phyloP scores from a whole-genome alignment of 2,113 vertebrate species.

The Ptilonorhynchus violaceus region DNA sequence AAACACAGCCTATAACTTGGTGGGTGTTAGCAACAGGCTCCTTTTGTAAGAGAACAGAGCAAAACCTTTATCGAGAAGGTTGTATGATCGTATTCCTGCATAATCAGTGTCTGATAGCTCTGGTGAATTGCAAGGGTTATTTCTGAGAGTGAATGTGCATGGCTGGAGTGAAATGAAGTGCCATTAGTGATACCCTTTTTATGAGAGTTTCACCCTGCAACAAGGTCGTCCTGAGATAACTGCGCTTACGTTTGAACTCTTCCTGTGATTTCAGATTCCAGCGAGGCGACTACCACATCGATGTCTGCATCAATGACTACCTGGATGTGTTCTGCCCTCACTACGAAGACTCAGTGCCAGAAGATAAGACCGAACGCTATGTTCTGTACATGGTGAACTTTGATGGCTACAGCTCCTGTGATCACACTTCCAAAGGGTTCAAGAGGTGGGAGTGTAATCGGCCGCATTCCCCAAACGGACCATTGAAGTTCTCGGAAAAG shows the following conservation, averaged over 20 bases:
- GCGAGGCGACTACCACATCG: constrained; percentile 93
- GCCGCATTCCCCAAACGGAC: constrained; percentile 93
- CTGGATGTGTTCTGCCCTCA: constrained; percentile 98
- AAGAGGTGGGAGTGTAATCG: constrained; percentile 99
- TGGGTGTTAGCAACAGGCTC: not conserved
- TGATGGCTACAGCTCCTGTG: constrained; percentile 97
- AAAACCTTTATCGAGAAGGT: not conserved
- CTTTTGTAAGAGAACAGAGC: not conserved
- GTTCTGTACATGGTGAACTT: constrained; percentile 99
- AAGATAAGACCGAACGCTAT: constrained; percentile 93
- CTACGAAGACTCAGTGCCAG: constrained; percentile 91
- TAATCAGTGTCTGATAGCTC: not conserved
- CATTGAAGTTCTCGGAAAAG: constrained; percentile 98
- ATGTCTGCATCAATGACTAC: constrained; percentile 98
- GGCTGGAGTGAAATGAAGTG: not conserved
- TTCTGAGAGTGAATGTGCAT: not conserved
- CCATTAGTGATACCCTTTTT: not conserved
- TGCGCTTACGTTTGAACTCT: not conserved
- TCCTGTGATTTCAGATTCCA: constrained; percentile 83
- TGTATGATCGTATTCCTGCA: not conserved
- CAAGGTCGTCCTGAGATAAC: not conserved
- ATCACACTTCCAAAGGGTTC: constrained; percentile 97
- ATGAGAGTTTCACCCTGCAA: not conserved
- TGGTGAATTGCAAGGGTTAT: not conserved
- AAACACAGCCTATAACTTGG: not conserved